Evolutionary conservation across 2,797 vertebrate genomes (phyloP).

Genomic region (Saxicola maurus): DNA sequence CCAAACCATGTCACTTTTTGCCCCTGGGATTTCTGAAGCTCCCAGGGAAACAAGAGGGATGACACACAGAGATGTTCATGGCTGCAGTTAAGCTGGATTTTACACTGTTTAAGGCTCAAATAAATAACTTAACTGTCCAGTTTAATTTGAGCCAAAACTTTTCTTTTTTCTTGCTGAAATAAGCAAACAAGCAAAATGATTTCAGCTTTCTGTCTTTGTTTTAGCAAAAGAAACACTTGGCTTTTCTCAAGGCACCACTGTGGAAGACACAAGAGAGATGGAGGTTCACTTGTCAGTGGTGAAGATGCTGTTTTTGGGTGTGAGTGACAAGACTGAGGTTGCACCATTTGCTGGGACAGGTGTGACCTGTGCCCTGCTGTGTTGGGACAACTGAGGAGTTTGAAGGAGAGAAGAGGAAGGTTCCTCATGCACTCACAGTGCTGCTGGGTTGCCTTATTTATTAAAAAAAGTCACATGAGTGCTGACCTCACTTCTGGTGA

Average conservation of each 20-base stretch:
- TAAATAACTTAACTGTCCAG: background rate
- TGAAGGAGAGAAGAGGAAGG: background rate
- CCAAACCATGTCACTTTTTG: accelerated
- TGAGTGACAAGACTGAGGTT: background rate
- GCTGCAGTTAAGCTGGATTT: background rate
- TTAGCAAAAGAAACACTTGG: background rate
- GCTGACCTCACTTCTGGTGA: background rate
- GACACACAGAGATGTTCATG: background rate
- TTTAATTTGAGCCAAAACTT: background rate
- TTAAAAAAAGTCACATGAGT: background rate
- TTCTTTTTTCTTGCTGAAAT: background rate
- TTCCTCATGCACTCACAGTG: background rate
- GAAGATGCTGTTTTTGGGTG: background rate
- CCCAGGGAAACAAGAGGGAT: background rate
- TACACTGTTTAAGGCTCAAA: background rate
- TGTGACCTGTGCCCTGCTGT: accelerated
- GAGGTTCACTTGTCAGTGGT: background rate
- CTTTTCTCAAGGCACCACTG: background rate
- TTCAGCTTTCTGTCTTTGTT: background rate
- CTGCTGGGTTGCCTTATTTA: background rate
- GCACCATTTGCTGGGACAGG: background rate
- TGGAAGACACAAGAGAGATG: background rate
- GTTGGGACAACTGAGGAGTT: background rate
- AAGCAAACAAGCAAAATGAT: background rate
- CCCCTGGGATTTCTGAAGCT: background rate